A percentile compares a stretch with the other conserved stretches of the same genome.
These are phyloP conservation scores for Solenopsis fugax DNA, from an alignment of 1,140 invertebrate species.

Conservation along the genomic window DNA sequence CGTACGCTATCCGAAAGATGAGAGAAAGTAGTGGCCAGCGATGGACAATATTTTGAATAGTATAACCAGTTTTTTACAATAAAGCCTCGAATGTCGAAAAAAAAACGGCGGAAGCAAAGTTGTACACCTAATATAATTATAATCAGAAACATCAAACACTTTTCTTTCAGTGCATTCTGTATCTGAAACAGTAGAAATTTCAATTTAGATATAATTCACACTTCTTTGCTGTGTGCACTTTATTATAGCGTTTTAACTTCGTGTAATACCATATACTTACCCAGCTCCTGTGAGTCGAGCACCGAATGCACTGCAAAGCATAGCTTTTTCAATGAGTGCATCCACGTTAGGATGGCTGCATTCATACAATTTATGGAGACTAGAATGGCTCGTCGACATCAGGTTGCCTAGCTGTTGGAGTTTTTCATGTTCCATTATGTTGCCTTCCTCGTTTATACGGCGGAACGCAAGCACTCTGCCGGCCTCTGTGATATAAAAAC, in stretches of 20 bases:
- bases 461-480: constrained; percentile 86
- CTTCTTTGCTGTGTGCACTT: background rate
- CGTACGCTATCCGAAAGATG: too few relatives aligned
- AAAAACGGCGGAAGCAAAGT: too few relatives aligned
- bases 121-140: background rate
- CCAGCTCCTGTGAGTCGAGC: constrained; percentile 97
- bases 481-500: constrained; percentile 85
- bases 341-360: constrained; percentile 97
- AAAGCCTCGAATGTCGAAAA: too few relatives aligned
- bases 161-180: background rate
- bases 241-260: background rate
- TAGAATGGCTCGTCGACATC: constrained; percentile 96
- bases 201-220: constrained; percentile 35
- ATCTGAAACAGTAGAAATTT: background rate
- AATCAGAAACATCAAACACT: background rate
- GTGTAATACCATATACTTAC: constrained; percentile 83
- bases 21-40: too few relatives aligned
- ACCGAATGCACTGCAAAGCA: constrained; percentile 91
- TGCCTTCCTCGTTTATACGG: constrained; percentile 83
- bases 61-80: too few relatives aligned
- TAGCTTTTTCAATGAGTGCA: constrained; percentile 92
- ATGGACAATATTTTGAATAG: too few relatives aligned
- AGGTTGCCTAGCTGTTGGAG: constrained; percentile 91
- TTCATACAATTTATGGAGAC: constrained; percentile 95
- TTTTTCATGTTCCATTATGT: constrained; percentile 81